Base-by-base conservation (phyloP, 2,797 vertebrate genomes). In the Monodelphis domestica region DNA sequence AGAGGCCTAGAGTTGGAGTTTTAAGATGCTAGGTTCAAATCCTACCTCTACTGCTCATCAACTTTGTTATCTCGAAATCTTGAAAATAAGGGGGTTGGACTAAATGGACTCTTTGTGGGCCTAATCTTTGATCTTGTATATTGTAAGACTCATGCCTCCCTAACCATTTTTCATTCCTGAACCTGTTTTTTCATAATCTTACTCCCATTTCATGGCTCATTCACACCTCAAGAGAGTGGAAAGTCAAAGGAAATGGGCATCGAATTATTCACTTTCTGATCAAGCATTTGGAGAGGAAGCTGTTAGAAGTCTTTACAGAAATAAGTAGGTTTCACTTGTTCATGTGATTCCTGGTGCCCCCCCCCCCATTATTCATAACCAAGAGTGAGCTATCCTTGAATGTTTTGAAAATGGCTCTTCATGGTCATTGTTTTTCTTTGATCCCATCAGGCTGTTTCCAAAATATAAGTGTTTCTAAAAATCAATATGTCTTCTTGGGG, bases 101-200 rank as follows among this genome's bases (percentile, higher is more conserved):
- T 26, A 21, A 26, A 10, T 26, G n/a, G 33, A 14, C n/a, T 38
- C 63, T 50, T 84, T 84, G 70, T 50, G 59, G 21, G 9, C 26
- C 21, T 45, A 10, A 24, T 45, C 38, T 78, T 78, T 78, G 21
- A 45, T 10, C 21, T 45, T 78, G 6, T 24, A 45, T 45, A 45
- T 24, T 45, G 24, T 45, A 50, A 50, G 45, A 21, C 3, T 70
- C 38, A 26, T 45, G 38, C 17, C 38, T 12, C 2, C 17, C 70
- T 26, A n/a, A 26, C 38, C 90, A 87, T 87, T 96, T 97, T 93
- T 91, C 89, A 92, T 96, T 89, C 89, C 55, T 87, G 14, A 96
- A 95, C 54, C 53, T 95, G 51, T 92, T 96, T 96, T 93, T 94
- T 90, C 93, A 90, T 94, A 89, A 2, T 94, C 94, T 97, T 93